Percentiles rank a stretch among this genome's conserved stretches.
phyloP scores from a whole-genome alignment of 2,888 invertebrate species.

The Argynnis bischoffii region DNA sequence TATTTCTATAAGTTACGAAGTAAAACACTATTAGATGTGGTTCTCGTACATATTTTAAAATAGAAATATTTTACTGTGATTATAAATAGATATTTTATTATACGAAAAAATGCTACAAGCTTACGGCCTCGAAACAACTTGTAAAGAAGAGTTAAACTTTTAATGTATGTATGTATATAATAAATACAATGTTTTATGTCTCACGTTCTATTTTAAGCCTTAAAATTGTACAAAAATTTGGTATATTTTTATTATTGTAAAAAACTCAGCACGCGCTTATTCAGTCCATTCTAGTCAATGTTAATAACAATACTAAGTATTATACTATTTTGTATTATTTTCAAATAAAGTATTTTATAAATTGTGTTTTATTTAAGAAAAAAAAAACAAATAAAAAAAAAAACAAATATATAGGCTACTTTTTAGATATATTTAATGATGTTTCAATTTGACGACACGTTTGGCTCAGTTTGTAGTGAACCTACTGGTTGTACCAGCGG shows the following conservation, averaged over 20 bases:
- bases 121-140: not conserved
- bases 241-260: not conserved
- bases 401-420: too few relatives aligned
- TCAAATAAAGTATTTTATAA: conserved; percentile 63
- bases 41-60: conserved; percentile 3
- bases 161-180: too few relatives aligned
- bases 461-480: too few relatives aligned
- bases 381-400: too few relatives aligned
- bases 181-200: not conserved
- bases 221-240: conserved; percentile 9
- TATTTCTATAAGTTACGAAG: too few relatives aligned
- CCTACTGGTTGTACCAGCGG: too few relatives aligned
- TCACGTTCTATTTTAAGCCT: conserved; percentile 6
- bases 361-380: conserved; percentile 63
- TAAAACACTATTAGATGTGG: not conserved
- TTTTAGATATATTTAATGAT: too few relatives aligned
- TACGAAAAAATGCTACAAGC: not conserved
- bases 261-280: conserved; percentile 10
- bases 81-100: conserved; percentile 18
- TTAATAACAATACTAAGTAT: conserved; percentile 32
- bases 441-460: too few relatives aligned
- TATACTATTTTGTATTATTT: conserved; percentile 55
- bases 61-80: conserved; percentile 12
- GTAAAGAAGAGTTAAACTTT: too few relatives aligned
- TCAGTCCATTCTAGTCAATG: conserved; percentile 25